These are phyloP conservation scores for Ammodytes dubius DNA, from an alignment of 2,113 vertebrate genomes.

Conservation along the genomic window DNA sequence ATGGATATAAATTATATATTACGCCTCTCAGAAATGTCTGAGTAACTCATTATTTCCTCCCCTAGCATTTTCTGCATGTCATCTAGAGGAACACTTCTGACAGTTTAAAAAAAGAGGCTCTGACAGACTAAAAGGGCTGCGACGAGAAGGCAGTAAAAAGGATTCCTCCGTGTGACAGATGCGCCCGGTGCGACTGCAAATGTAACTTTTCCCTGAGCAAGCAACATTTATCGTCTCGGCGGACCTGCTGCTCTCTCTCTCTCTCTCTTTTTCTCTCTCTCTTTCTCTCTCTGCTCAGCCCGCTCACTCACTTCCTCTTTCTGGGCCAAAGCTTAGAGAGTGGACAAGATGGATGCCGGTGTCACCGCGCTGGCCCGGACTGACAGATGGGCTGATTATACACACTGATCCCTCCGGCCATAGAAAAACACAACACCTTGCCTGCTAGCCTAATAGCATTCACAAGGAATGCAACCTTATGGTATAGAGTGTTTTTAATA, in stretches of 20 bases:
- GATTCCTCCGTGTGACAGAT: slow-evolving; percentile 54
- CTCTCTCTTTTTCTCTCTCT: slow-evolving; percentile 30
- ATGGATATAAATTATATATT: slow-evolving; percentile 28
- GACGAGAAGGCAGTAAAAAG: slow-evolving; percentile 38
- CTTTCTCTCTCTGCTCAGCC: slow-evolving; percentile 42
- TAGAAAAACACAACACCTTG: slow-evolving; percentile 68
- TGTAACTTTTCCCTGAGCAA: slow-evolving; percentile 73
- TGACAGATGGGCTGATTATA: slow-evolving; percentile 83
- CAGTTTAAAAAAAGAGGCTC: neutral
- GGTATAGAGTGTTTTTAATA: slow-evolving; percentile 49
- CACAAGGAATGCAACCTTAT: slow-evolving; percentile 56
- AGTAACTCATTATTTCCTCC: slow-evolving; percentile 35
- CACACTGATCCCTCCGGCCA: slow-evolving; percentile 66
- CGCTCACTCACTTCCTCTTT: slow-evolving; percentile 36
- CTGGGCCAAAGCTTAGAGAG: slow-evolving; percentile 51
- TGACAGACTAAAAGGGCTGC: slow-evolving; percentile 23
- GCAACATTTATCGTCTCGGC: slow-evolving; percentile 62
- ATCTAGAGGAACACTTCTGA: slow-evolving; percentile 5
- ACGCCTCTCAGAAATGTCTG: slow-evolving; percentile 21
- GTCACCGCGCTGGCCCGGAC: slow-evolving; percentile 59
- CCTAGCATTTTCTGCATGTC: slow-evolving; percentile 27
- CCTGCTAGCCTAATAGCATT: slow-evolving; percentile 61
- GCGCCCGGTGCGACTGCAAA: slow-evolving; percentile 52
- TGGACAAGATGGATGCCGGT: slow-evolving; percentile 77
- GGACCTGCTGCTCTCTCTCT: slow-evolving; percentile 51